Evolutionary conservation across 2,113 vertebrate species (phyloP).

Genomic region (Chaetorhynchus papuensis): DNA sequence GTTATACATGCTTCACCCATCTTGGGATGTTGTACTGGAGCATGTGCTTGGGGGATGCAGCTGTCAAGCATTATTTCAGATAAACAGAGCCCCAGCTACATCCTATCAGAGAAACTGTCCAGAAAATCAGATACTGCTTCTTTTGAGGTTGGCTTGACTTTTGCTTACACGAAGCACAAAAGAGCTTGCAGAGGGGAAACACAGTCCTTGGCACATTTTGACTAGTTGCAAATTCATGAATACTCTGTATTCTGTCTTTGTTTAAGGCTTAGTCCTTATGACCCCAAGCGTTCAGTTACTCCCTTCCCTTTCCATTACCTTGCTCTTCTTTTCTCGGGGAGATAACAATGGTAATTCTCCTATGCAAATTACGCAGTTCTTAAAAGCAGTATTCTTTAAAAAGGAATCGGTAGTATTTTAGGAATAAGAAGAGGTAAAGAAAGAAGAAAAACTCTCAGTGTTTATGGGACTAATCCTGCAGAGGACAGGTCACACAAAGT

Average conservation of each 20-base stretch:
- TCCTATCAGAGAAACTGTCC: slow-evolving; percentile 44
- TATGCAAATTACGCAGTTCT: not conserved
- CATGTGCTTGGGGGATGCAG: slow-evolving; percentile 43
- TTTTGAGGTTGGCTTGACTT: slow-evolving; percentile 22
- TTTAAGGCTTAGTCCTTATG: slow-evolving; percentile 30
- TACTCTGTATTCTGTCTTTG: slow-evolving; percentile 19
- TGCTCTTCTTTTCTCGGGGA: not conserved
- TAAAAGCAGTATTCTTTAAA: not conserved
- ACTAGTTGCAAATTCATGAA: slow-evolving; percentile 36
- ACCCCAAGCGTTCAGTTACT: not conserved
- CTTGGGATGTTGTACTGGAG: slow-evolving; percentile 4
- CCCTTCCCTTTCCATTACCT: not conserved
- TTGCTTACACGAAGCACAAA: slow-evolving; percentile 15
- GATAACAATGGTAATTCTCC: slow-evolving; percentile 20
- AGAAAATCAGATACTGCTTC: slow-evolving; percentile 50
- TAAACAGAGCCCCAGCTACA: slow-evolving; percentile 49
- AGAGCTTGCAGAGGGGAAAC: slow-evolving; percentile 3
- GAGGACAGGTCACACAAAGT: not conserved
- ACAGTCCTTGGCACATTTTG: not conserved
- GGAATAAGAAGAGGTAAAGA: not conserved
- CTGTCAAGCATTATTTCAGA: slow-evolving; percentile 53
- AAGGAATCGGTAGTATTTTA: not conserved
- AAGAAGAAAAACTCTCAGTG: not conserved
- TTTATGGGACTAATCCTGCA: not conserved
- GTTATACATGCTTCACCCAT: slow-evolving; percentile 31